Conservation (phyloP, 2,797 vertebrate species). For the Rhinichthys osculus region DNA sequence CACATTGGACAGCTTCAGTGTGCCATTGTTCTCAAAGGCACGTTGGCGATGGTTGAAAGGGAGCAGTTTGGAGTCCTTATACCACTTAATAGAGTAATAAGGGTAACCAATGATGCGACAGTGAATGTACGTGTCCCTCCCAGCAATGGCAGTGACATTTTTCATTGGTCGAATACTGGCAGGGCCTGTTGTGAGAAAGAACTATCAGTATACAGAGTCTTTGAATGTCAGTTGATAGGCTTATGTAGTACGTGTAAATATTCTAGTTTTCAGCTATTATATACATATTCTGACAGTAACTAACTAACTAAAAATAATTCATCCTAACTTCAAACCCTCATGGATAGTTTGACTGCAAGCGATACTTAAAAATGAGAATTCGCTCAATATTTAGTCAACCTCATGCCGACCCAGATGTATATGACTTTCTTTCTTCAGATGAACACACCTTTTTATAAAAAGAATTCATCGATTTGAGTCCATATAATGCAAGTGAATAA, state of each 20-base stretch:
- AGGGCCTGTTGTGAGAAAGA: conserved; percentile 80
- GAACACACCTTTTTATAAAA: neutral
- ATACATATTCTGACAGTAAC: neutral
- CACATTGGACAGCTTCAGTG: conserved; percentile 93
- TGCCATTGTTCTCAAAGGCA: conserved; percentile 97
- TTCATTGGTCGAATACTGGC: conserved; percentile 98
- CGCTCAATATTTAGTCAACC: neutral
- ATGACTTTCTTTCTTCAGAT: neutral
- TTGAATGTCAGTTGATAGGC: neutral
- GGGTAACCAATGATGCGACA: conserved; percentile 98
- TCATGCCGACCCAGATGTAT: neutral
- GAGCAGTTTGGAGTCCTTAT: conserved; percentile 95
- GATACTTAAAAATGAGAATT: too few species aligned
- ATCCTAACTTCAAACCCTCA: neutral
- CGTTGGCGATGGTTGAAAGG: conserved; percentile 98
- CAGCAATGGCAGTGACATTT: conserved; percentile 97
- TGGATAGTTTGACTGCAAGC: neutral
- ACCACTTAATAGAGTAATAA: conserved; percentile 99
- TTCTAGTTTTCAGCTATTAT: neutral
- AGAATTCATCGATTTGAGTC: neutral
- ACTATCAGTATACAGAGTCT: conserved; percentile 55
- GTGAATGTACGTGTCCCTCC: conserved; percentile 95
- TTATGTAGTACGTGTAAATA: conserved; percentile 26
- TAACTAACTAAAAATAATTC: neutral
- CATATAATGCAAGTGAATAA: neutral